These are phyloP conservation scores for Lithobius niger DNA, from an alignment of 1,140 invertebrate species.

Conservation along the genomic window DNA sequence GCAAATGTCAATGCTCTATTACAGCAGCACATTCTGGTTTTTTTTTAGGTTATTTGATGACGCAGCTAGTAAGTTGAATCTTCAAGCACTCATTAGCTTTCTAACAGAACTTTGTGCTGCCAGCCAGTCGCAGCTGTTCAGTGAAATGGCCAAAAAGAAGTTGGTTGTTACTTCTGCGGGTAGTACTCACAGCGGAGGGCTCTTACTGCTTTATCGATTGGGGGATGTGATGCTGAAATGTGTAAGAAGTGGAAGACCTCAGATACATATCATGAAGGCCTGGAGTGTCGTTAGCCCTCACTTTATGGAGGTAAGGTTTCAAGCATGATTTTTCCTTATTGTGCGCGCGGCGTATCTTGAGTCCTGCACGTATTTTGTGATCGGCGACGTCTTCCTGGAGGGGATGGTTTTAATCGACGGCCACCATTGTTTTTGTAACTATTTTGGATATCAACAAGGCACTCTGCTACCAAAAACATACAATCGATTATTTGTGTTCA, in stretches of 20 bases:
- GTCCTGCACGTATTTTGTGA: too few relatives aligned
- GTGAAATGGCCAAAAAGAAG: conserved; percentile 12
- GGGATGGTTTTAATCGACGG: too few relatives aligned
- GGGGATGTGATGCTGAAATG: conserved; percentile 77
- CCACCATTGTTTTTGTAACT: too few relatives aligned
- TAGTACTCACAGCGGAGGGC: conserved; percentile 7
- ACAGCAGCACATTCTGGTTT: too few relatives aligned
- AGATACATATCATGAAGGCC: conserved; percentile 76
- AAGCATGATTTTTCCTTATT: too few relatives aligned
- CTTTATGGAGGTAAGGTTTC: conserved; percentile 75
- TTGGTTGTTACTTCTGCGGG: conserved; percentile 13
- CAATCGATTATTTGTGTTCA: too few relatives aligned
- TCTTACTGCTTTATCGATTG: conserved; percentile 57
- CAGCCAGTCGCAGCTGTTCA: conserved; percentile 60
- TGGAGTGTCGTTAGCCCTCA: conserved; percentile 83
- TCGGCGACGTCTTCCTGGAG: too few relatives aligned
- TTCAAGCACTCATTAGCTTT: conserved; percentile 66
- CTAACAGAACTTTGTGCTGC: conserved; percentile 62
- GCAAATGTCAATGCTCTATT: too few relatives aligned
- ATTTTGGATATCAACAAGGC: too few relatives aligned
- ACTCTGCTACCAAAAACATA: too few relatives aligned
- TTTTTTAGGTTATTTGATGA: conserved; percentile 50
- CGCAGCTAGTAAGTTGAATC: conserved; percentile 70
- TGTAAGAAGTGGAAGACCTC: conserved; percentile 65
- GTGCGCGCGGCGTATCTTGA: too few relatives aligned